Evolutionary conservation across 2,797 vertebrate genomes (phyloP).

Genomic region (Allenopithecus nigroviridis): DNA sequence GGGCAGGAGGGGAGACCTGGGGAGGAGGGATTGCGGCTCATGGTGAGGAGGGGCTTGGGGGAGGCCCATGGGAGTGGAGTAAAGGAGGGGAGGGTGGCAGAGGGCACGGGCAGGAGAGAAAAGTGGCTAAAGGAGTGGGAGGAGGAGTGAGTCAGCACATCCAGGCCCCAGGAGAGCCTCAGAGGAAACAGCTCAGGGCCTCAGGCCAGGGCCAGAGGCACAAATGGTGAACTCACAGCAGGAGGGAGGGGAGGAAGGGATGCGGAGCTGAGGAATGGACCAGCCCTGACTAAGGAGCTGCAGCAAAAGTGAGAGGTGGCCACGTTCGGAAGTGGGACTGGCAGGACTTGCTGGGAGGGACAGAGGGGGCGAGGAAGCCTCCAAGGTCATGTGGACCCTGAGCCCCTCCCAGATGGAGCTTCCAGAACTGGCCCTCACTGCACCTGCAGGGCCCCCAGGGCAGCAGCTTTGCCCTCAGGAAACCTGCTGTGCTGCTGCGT

Average conservation of each 20-base stretch:
- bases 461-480: neutral
- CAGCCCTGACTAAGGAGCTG: neutral
- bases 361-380: neutral
- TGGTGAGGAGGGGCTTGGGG: too few relatives aligned
- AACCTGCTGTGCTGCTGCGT: neutral
- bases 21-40: accelerated
- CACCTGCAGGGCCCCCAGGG: neutral
- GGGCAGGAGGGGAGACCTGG: neutral
- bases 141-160: constrained; percentile 19
- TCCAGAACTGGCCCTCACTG: neutral
- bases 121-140: neutral
- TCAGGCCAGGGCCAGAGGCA: neutral
- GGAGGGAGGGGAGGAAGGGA: constrained; percentile 11
- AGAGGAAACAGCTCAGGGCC: neutral
- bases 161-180: neutral
- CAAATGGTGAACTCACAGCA: neutral
- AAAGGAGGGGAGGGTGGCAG: neutral
- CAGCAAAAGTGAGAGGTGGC: neutral
- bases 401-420: neutral
- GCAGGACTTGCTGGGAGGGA: neutral
- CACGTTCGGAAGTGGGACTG: neutral
- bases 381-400: neutral
- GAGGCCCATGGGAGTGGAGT: accelerated
- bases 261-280: neutral
- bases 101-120: neutral